Evolutionary conservation across 2,888 invertebrate genomes (phyloP), one percentile per base, ranked within the genome.

Genomic region (Xanthia icteritia): DNA sequence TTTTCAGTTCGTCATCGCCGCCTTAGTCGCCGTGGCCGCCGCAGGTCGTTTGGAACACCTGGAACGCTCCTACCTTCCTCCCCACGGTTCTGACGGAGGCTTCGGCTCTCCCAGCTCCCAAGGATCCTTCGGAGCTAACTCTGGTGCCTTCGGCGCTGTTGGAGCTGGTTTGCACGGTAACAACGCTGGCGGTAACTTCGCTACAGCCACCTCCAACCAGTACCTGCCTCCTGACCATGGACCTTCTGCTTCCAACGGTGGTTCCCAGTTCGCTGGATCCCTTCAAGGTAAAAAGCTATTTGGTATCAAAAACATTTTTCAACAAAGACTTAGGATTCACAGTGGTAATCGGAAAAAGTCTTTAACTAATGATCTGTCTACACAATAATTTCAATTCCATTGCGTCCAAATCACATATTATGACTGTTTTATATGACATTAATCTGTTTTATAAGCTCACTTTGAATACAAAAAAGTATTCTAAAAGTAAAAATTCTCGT

Each of bases 1-100:
- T 13, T 13, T n/a, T n/a, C 56, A 58, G 58, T 58, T 96, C 82
- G 91, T 96, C 75, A 88, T 95, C 51, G 94, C 95, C 81, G 90
- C 94, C 71, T 89, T 96, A 2, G 87, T 96, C 71, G 93, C 95
- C 60, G 93, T 94, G 65, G 90, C 92, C 81, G 88, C 94, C 3
- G 95, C 95, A 63, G 96, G 88, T 48, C 96, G 96, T 27, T 86
- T 96, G 65, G 96, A 96, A 76, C 93, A 96, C 54, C 91, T 96
- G 4, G 95, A 96, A 82, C 93, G 94, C 39, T 89, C 92, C 48
- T 96, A 96, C 90, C 94, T 96, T 4, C 96, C 96, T 8, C 96
- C 96, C 20, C 84, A 85, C n/a, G 89, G 76, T n/a, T 54, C 82
- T 5, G 77, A 86, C n/a, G 86, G 83, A 64, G 63, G 76, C 0